A percentile compares a stretch with the other conserved stretches of the same genome.
These are phyloP conservation scores for Pithys albifrons DNA, from an alignment of 2,113 vertebrate genomes.

Conservation along the genomic window DNA sequence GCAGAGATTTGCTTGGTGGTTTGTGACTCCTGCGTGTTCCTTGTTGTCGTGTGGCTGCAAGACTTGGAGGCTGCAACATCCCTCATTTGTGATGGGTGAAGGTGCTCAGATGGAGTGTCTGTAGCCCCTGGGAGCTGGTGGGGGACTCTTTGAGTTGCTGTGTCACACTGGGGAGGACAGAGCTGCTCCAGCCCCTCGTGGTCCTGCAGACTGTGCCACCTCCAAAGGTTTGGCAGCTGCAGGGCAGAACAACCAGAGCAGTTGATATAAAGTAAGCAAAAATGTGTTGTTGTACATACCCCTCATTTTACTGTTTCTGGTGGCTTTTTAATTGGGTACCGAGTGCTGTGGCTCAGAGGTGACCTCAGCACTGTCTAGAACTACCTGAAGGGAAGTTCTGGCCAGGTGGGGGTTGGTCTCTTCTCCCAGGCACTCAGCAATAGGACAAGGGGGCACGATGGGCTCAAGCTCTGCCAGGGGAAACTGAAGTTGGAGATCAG, in stretches of 20 bases:
- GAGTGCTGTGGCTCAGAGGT: not conserved
- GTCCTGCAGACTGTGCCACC: not conserved
- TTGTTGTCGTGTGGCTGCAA: not conserved
- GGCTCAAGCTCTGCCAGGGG: too few species aligned
- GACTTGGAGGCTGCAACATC: not conserved
- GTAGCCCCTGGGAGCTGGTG: not conserved
- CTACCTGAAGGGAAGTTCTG: too few species aligned
- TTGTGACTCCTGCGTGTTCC: not conserved
- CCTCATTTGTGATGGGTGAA: slow-evolving; percentile 15
- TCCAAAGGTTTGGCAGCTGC: not conserved
- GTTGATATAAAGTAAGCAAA: slow-evolving; percentile 31
- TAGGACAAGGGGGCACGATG: too few species aligned
- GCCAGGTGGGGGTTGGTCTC: too few species aligned
- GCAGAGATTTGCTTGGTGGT: not conserved
- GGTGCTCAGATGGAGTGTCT: not conserved
- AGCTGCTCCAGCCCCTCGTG: not conserved
- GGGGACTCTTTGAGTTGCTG: slow-evolving; percentile 41
- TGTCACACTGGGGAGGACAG: not conserved
- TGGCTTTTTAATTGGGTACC: slow-evolving; percentile 15
- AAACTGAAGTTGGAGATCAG: too few species aligned
- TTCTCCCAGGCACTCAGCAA: too few species aligned
- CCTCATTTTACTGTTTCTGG: not conserved
- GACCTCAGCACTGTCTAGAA: too few species aligned
- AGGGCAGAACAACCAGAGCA: not conserved
- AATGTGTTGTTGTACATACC: not conserved